A percentile compares a stretch with the other conserved stretches of the same genome.
phyloP scores from a whole-genome alignment of 2,797 vertebrate species.

The Cichlasoma orientale region DNA sequence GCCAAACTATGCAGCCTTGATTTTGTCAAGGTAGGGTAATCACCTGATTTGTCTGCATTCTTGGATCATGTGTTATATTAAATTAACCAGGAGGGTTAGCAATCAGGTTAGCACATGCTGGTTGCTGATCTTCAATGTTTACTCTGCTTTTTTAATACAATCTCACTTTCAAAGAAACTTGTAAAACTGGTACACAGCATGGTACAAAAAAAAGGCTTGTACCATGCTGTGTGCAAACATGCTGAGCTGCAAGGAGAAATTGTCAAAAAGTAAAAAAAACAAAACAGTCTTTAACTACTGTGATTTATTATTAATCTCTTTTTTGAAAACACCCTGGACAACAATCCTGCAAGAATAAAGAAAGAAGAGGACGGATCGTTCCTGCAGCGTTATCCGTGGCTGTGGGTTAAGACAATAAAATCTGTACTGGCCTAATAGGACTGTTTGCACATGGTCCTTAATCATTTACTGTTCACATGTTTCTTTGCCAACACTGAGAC shows the following conservation, averaged over 20 bases:
- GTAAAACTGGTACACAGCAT: not conserved
- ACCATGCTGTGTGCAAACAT: no score
- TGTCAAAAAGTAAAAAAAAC: not conserved
- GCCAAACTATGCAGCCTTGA: conserved; percentile 94
- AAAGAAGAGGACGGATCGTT: not conserved
- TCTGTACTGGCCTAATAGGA: not conserved
- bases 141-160: no score
- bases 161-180: not conserved
- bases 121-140: no score
- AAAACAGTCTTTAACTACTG: not conserved
- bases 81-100: not conserved
- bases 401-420: not conserved
- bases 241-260: not conserved
- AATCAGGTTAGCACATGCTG: not conserved
- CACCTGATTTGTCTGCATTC: not conserved
- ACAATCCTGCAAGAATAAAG: not conserved
- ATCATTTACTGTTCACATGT: conserved; percentile 1
- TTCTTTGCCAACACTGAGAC: not conserved
- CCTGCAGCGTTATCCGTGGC: not conserved
- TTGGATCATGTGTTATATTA: fast-evolving
- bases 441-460: conserved; percentile 7
- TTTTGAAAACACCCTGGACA: not conserved
- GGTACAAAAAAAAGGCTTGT: no score
- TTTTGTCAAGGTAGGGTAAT: conserved; percentile 89
- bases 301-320: not conserved